Conservation (phyloP, 2,113 vertebrate species). For the Rattus rattus region DNA sequence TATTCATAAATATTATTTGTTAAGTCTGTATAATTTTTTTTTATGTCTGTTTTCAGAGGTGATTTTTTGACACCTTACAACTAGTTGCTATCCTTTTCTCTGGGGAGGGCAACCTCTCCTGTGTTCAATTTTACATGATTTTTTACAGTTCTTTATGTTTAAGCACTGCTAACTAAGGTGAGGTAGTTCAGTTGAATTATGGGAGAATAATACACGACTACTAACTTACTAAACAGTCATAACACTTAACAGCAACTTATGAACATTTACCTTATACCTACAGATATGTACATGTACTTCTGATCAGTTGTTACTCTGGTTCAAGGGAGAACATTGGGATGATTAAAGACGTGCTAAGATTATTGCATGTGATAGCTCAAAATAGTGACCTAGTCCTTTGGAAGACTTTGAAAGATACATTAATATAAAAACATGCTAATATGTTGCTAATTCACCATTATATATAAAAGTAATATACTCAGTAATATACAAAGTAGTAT, state of each 20-base stretch:
- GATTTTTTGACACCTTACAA: neutral
- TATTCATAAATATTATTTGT: neutral
- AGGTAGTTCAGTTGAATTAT: neutral
- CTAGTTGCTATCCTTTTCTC: neutral
- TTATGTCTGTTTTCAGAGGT: neutral
- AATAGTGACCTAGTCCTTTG: neutral
- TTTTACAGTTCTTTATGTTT: neutral
- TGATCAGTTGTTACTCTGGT: neutral
- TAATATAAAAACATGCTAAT: neutral
- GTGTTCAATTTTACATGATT: no score
- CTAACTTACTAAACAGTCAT: neutral
- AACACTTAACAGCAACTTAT: neutral
- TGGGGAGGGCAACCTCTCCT: neutral
- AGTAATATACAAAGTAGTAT: no score
- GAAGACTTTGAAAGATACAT: neutral
- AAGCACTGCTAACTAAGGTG: neutral
- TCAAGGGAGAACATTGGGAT: neutral
- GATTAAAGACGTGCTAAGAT: rapidly evolving
- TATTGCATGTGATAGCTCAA: neutral
- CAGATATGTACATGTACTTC: neutral
- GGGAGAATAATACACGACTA: neutral
- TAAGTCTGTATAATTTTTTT: neutral
- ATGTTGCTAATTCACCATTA: neutral
- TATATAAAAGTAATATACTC: neutral
- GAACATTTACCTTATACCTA: neutral